phyloP scores from a whole-genome alignment of 2,888 invertebrate genomes.

The Tholera decimalis region DNA sequence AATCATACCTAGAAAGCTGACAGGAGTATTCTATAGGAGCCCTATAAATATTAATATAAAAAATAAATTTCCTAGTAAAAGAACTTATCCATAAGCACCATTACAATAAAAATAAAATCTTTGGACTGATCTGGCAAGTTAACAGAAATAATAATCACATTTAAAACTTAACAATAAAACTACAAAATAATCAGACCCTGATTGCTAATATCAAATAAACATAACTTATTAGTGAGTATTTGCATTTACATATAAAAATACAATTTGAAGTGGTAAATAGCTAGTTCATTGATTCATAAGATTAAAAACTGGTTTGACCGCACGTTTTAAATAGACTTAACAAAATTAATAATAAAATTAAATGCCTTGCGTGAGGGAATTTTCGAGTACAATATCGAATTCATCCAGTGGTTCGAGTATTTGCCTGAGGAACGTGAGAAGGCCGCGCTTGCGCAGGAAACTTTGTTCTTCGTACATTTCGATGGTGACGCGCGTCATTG shows the following conservation, averaged over 20 bases:
- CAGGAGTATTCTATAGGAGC: constrained; percentile 15
- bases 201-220: constrained; percentile 78
- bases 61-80: constrained; percentile 45
- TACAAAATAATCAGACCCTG: constrained; percentile 77
- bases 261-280: constrained; percentile 43
- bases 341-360: constrained; percentile 61
- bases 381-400: constrained; percentile 96
- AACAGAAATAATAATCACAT: constrained; percentile 74
- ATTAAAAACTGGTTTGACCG: constrained; percentile 48
- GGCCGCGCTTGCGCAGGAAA: constrained; percentile 96
- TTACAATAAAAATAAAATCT: constrained; percentile 79
- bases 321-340: constrained; percentile 20
- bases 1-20: constrained; percentile 21
- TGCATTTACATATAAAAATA: constrained; percentile 56
- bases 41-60: constrained; percentile 25
- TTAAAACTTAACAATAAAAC: constrained; percentile 76
- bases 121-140: constrained; percentile 86
- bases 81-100: constrained; percentile 71
- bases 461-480: constrained; percentile 99
- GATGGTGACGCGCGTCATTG: constrained; percentile 96
- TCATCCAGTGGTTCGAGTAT: constrained; percentile 97
- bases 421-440: constrained; percentile 97
- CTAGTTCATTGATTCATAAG: constrained; percentile 37
- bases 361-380: constrained; percentile 94
- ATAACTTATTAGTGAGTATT: constrained; percentile 70